Evolutionary conservation across 1,140 invertebrate genomes (phyloP), one percentile per base, ranked within the genome.

Genomic region (Thaumetopoea pityocampa): DNA sequence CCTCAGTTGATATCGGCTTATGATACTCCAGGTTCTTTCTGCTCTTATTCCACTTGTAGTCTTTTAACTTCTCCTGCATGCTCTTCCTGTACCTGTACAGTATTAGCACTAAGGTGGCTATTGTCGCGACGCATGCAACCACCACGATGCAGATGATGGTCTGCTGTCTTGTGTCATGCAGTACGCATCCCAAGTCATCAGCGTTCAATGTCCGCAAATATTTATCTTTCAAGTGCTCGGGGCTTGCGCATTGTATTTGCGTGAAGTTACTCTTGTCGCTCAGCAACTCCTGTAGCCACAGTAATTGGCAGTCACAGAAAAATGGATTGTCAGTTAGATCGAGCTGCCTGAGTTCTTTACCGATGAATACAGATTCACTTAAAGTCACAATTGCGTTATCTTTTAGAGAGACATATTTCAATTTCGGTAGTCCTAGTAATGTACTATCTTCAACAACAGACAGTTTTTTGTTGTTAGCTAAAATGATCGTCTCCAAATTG

Each of bases 11-110:
- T 67, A 93, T 94, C 1, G 93, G 94, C 79, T 96, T 95, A 67
- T 94, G 93, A 65, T 96, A 96, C 67, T 95, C 93, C 32, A 93
- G 90, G 71, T 95, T 93, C 64, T 95, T 95, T 4, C 92, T 87
- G 36, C 92, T 89, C 56, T 90, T 90, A 65, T 93, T 94, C 92
- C 92, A 94, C 38, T 93, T 92, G 66, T 93, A 93, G 56, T 92
- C 91, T 69, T 94, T 95, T 15, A 95, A 83, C 10, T 91, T 89
- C 58, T 94, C 92, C 2, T 92, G 89, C 28, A 96, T 90, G 51
- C 89, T 88, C 14, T 92, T 90, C 22, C 94, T 89, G 58, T 93
- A 93, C 53, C 92, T 89, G 67, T 95, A 95, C 15, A 94, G 68
- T 3, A 95, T 83, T 26, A 95, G 68, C 0, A 90, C 87, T 5